Conservation (phyloP, 2,888 invertebrate species). For the Strigamia crassipes region DNA sequence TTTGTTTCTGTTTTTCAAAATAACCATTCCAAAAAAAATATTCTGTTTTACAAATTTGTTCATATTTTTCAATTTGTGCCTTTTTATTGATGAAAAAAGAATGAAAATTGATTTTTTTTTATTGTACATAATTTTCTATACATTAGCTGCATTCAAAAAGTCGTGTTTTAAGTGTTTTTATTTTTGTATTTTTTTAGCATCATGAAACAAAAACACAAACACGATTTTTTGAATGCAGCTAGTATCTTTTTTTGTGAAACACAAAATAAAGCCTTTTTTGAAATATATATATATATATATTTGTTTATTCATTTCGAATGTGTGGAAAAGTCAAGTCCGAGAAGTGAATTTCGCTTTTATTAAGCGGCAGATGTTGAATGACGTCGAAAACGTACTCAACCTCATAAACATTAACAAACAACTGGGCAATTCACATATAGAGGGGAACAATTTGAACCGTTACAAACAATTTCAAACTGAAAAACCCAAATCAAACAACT, state of each 20-base stretch:
- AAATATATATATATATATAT: neutral
- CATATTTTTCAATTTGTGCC: neutral
- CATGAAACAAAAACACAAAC: no score
- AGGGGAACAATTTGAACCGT: slow-evolving; percentile 15
- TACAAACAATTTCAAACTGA: slow-evolving; percentile 2
- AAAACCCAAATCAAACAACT: neutral
- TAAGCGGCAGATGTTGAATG: neutral
- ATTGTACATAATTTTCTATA: neutral
- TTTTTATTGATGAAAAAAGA: neutral
- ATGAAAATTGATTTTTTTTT: neutral
- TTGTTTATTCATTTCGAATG: neutral
- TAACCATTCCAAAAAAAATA: neutral
- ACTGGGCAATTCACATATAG: neutral
- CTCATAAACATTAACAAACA: slow-evolving; percentile 8
- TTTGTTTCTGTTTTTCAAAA: neutral
- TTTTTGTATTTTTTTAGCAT: no score
- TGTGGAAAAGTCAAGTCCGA: neutral
- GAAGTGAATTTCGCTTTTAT: neutral
- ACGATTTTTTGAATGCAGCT: no score
- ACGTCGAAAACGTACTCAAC: neutral
- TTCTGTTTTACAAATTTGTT: neutral
- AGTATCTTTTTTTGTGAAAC: neutral
- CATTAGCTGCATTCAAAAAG: no score
- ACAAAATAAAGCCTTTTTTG: neutral
- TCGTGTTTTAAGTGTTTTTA: no score